Conservation (phyloP, 2,888 invertebrate genomes). For the Netelia virgata region DNA sequence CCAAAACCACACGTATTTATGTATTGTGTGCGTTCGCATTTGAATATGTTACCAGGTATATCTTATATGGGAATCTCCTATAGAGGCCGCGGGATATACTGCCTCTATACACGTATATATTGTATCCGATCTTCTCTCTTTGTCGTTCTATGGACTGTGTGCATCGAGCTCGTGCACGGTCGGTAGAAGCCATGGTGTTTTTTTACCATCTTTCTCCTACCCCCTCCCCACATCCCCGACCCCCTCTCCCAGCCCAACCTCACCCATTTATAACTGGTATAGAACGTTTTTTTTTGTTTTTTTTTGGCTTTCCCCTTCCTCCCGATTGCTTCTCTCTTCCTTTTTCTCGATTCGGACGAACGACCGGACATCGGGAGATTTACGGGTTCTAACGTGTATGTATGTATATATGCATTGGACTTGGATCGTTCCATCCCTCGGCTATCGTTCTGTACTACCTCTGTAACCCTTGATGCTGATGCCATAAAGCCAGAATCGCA, state of each 20-base stretch:
- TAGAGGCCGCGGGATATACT: conserved; percentile 41
- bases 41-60: conserved; percentile 55
- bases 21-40: conserved; percentile 48
- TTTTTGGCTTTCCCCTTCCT: conserved; percentile 35
- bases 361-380: conserved; percentile 67
- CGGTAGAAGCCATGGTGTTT: conserved; percentile 29
- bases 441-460: conserved; percentile 56
- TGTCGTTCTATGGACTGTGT: conserved; percentile 20
- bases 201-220: conserved; percentile 41
- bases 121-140: conserved; percentile 41
- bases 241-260: conserved; percentile 11
- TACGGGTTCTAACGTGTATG: conserved; percentile 52
- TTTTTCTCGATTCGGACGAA: conserved; percentile 64
- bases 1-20: conserved; percentile 42
- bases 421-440: conserved; percentile 58
- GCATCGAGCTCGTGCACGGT: conserved; percentile 33
- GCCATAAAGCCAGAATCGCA: conserved; percentile 41
- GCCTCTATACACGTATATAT: conserved; percentile 14
- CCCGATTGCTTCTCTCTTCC: conserved; percentile 45
- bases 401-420: conserved; percentile 1
- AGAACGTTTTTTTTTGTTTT: conserved; percentile 47
- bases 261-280: conserved; percentile 45
- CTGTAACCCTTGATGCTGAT: conserved; percentile 46
- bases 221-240: conserved; percentile 28
- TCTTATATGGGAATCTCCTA: conserved; percentile 52